Evolutionary conservation across 2,888 invertebrate species (phyloP).

Genomic region (Panzeria rudis): DNA sequence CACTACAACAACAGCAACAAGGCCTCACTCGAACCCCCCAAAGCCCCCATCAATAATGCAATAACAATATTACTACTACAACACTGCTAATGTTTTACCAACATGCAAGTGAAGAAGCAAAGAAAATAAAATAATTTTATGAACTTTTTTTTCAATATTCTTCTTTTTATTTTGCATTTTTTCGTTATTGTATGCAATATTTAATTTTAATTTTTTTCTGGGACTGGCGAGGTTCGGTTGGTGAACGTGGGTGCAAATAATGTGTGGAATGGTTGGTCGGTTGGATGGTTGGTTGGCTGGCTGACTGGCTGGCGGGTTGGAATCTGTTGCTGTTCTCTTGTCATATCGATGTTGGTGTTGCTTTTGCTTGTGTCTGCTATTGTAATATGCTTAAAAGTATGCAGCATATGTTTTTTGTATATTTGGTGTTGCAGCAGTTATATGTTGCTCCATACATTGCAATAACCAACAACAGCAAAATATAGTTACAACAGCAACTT

Average conservation of each 20-base stretch:
- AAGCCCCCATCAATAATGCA: conserved; percentile 22
- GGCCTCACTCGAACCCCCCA: background rate
- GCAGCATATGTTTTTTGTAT: conserved; percentile 59
- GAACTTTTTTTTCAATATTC: conserved; percentile 28
- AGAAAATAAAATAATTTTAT: conserved; percentile 68
- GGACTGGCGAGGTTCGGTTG: background rate
- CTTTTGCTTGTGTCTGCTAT: conserved; percentile 35
- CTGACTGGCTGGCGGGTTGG: conserved; percentile 32
- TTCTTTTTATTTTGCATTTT: conserved; percentile 8
- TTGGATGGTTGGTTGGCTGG: conserved; percentile 25
- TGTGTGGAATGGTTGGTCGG: conserved; percentile 30
- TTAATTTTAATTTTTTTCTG: conserved; percentile 53
- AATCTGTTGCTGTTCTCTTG: conserved; percentile 61
- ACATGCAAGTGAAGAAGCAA: conserved; percentile 48
- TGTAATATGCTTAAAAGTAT: conserved; percentile 53
- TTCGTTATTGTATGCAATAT: conserved; percentile 53
- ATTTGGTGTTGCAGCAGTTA: conserved; percentile 59
- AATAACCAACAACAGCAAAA: conserved; percentile 13
- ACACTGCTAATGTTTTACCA: conserved; percentile 46
- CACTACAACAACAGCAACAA: conserved; percentile 13
- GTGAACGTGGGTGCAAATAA: conserved; percentile 30
- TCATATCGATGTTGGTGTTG: conserved; percentile 30
- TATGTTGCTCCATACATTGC: conserved; percentile 50
- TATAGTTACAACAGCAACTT: conserved; percentile 13
- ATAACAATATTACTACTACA: conserved; percentile 47